These are phyloP conservation scores for Urocitellus parryii DNA, from an alignment of 2,113 vertebrate species.

Conservation along the genomic window DNA sequence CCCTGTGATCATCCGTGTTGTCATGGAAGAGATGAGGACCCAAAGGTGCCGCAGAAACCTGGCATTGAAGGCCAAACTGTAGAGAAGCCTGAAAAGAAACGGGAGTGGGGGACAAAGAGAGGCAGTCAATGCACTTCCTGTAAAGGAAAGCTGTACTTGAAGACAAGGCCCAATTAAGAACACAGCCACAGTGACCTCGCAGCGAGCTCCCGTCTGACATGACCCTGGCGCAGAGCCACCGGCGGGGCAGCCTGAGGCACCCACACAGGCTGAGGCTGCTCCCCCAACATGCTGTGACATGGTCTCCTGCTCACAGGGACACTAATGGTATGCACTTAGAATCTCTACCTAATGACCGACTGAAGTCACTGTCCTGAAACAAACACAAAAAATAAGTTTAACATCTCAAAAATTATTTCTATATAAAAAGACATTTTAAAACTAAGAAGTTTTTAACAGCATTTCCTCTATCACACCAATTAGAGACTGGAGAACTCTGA, in stretches of 20 bases:
- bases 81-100: conserved; percentile 93
- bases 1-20: conserved; percentile 99
- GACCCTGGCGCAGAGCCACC: too few relatives aligned
- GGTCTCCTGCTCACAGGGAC: fast-evolving
- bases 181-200: fast-evolving
- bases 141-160: neutral
- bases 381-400: neutral
- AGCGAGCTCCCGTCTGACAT: neutral
- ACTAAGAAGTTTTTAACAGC: too few relatives aligned
- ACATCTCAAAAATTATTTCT: neutral
- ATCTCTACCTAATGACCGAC: neutral
- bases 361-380: neutral
- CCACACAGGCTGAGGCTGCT: neutral
- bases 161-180: neutral
- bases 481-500: neutral
- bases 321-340: neutral
- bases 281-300: neutral
- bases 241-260: too few relatives aligned
- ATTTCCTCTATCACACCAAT: too few relatives aligned
- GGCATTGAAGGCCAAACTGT: conserved; percentile 98
- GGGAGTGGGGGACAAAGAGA: neutral
- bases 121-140: neutral
- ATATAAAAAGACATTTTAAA: too few relatives aligned
- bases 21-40: conserved; percentile 98
- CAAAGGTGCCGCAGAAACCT: conserved; percentile 98